phyloP scores from a whole-genome alignment of 2,113 vertebrate genomes.

The Phyllostomus discolor region DNA sequence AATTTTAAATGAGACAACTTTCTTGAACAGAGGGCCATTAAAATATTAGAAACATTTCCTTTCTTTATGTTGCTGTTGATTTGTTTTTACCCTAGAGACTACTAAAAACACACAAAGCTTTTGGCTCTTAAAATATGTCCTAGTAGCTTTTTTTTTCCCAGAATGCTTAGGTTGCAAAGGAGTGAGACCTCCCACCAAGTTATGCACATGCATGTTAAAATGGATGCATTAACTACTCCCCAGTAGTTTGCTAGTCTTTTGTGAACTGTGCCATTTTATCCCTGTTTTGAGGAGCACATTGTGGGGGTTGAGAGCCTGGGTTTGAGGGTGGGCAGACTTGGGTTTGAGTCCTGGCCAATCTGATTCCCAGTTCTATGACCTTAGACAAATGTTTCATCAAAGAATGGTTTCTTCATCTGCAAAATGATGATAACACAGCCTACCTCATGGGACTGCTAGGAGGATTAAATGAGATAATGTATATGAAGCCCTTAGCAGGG shows the following conservation, averaged over 20 bases:
- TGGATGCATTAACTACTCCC: slow-evolving; percentile 58
- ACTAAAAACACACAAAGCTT: slow-evolving; percentile 15
- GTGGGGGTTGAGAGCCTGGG: not conserved
- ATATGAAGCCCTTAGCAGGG: not conserved
- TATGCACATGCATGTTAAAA: slow-evolving; percentile 54
- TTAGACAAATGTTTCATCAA: not conserved
- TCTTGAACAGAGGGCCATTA: slow-evolving; percentile 32
- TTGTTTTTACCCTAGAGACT: slow-evolving; percentile 32
- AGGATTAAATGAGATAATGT: not conserved
- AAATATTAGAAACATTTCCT: slow-evolving; percentile 24
- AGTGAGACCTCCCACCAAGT: slow-evolving; percentile 67
- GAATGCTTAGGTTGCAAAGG: slow-evolving; percentile 70
- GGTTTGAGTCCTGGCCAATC: not conserved
- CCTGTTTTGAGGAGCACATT: not conserved
- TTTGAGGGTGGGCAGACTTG: not conserved
- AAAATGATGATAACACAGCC: not conserved
- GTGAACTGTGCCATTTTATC: slow-evolving; percentile 51
- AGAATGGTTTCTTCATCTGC: not conserved
- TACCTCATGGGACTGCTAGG: not conserved
- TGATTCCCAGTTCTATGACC: not conserved
- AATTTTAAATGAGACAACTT: slow-evolving; percentile 47
- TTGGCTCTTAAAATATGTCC: not conserved
- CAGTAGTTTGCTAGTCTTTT: not conserved
- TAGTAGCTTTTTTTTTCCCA: slow-evolving; percentile 14
- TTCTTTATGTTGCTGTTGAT: not conserved